Evolutionary conservation across 1,140 invertebrate species (phyloP), one percentile per base, ranked within the genome.

Genomic region (Drosophila orosa): DNA sequence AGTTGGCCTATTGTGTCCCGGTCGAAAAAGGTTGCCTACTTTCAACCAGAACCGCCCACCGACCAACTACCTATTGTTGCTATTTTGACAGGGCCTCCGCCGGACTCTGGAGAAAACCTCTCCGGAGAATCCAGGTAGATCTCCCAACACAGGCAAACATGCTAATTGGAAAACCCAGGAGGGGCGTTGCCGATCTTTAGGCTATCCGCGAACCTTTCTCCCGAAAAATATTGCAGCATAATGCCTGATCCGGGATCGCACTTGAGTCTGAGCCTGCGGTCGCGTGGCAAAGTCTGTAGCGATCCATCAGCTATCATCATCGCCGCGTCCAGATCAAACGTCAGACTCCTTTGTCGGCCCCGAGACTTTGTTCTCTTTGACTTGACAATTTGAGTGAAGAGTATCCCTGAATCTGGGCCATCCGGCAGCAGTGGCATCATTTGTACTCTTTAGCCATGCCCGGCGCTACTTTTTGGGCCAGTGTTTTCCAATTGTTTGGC

Each of bases 371-470:
- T 77, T 73, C 67, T 47, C 13, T 17, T 35, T 24, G 50, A 35
- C 50, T 74, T 81, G 73, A 77, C 79, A 73, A 58, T 77, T 75
- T 85, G 81, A 71, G 68, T 65, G 82, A 78, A 78, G 29, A 15
- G 17, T 8, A 80, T 80, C 31, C 31, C 19, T 35, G 50, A 54
- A 72, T 68, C 57, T 44, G 76, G 55, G 22, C 52, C 66, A 67
- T 58, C 54, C 24, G 60, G 39, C 27, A 63, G 44, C 72, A 31
- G 45, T 52, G 22, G 47, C 48, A 86, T 83, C 83, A 87, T 87
- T 87, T 87, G 84, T 87, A 83, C 84, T 74, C 48, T 83, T 87
- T 87, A 87, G 83, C 80, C 59, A 87, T 87, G 83, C 35, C 65
- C 35, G 83, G 83, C 83, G 83, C 84, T 86, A 54, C 45, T 33